Conservation (phyloP, 1,140 invertebrate genomes). For the Sarcophaga peregrina region DNA sequence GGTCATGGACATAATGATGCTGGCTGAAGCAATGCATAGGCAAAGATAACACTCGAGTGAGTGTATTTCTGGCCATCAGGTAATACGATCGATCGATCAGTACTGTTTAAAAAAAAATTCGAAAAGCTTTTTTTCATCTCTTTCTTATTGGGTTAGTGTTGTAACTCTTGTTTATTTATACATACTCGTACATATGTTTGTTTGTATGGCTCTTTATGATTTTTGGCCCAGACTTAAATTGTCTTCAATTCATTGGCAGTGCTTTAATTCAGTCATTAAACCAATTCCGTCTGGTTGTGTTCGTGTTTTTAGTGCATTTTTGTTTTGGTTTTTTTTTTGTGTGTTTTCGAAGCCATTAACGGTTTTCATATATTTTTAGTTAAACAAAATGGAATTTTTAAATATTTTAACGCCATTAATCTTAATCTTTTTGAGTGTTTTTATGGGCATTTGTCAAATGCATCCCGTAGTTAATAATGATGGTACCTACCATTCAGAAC, state of each 20-base stretch:
- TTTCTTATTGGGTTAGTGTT: no score
- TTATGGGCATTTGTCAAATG: neutral
- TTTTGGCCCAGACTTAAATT: neutral
- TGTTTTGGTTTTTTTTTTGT: no score
- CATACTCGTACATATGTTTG: no score
- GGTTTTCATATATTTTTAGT: neutral
- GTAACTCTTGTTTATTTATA: no score
- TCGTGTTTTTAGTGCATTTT: neutral
- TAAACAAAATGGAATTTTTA: neutral
- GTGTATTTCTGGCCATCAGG: no score
- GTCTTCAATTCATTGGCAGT: neutral
- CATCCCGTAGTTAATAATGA: conserved; percentile 27
- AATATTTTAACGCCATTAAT: neutral
- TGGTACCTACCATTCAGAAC: neutral
- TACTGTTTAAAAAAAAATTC: no score
- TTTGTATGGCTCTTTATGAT: neutral
- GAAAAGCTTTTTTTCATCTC: no score
- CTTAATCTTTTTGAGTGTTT: neutral
- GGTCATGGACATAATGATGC: no score
- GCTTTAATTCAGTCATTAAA: conserved; percentile 19
- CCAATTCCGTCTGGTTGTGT: conserved; percentile 7
- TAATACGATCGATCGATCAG: no score
- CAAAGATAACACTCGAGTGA: no score
- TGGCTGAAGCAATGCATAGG: no score
- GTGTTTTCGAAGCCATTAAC: no score